These are phyloP conservation scores for Stomatorhinus walkeri DNA, from an alignment of 2,797 vertebrate species.

Conservation along the genomic window DNA sequence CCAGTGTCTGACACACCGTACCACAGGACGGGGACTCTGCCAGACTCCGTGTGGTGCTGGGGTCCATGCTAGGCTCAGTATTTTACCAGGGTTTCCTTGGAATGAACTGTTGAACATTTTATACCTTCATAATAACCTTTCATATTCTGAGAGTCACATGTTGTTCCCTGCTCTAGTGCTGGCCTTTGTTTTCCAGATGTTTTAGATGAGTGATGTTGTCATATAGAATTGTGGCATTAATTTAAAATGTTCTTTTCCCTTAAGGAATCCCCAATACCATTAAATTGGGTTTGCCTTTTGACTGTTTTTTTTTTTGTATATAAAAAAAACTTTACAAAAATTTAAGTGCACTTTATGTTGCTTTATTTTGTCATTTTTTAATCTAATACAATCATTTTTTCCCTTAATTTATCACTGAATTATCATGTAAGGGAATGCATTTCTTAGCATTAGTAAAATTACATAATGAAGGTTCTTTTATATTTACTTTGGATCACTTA, in stretches of 20 bases:
- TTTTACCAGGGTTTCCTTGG: constrained; percentile 33
- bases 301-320: constrained; percentile 17
- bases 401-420: constrained; percentile 35
- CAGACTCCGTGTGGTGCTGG: constrained; percentile 42
- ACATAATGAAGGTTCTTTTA: constrained; percentile 24
- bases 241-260: constrained; percentile 26
- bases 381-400: constrained; percentile 38
- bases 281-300: constrained; percentile 17
- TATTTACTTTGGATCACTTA: constrained; percentile 21
- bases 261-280: constrained; percentile 16
- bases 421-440: constrained; percentile 12
- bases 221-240: constrained; percentile 57
- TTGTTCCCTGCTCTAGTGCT: constrained; percentile 65
- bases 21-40: constrained; percentile 26
- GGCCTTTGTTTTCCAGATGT: constrained; percentile 58
- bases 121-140: constrained; percentile 56
- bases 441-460: constrained; percentile 23
- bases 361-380: constrained; percentile 28
- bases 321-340: constrained; percentile 5
- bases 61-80: constrained; percentile 30
- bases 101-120: constrained; percentile 45
- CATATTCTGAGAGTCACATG: constrained; percentile 51
- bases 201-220: constrained; percentile 64
- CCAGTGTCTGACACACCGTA: constrained; percentile 24
- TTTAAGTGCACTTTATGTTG: constrained; percentile 24